Base-by-base conservation (phyloP, 2,888 invertebrate species). In the Drosophila lacicola region DNA sequence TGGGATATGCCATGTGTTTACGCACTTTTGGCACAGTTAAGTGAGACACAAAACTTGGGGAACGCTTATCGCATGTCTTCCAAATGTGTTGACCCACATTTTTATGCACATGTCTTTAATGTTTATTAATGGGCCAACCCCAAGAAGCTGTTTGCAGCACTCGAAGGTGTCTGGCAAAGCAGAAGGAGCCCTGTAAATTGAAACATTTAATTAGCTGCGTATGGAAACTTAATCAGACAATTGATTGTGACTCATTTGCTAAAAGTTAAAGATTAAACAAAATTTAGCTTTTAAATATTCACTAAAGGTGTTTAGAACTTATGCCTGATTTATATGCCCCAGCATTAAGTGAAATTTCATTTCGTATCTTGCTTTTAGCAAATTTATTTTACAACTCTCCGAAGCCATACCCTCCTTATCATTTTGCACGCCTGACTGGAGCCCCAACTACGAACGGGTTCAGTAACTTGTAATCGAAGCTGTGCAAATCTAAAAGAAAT, bases 41-140 rank as follows among this genome's bases (percentile, higher is more conserved):
- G 79, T 80, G 66, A 78, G 80, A 69, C 63, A 72, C 47, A 45
- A 29, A 54, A 47, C 39, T 56, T 54, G 44, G 46, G 56, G 10
- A 29, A 55, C 50, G 42, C 67, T 70, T 64, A 55, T 67, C 57
- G 53, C 53, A 34, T 65, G 58, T 51, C 63, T 68, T 36, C 53
- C 29, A 56, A 66, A 57, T 78, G 70, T 51, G 53, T 81, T 80
- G 89, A 89, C 85, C 89, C 75, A 89, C 69, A 89, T 85, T 75
- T 71, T 69, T 53, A 53, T 66, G 61, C 67, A 76, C 83, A 82
- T 74, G 80, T 67, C 68, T 58, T 67, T 82, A 80, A 82, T 88
- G 88, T 74, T 83, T 82, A 82, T 88, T 67, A 82, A 82, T 82
- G 87, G 55, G 68, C 51, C 64, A 57, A 25, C 47, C 60, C 67